Percentiles rank a stretch among this genome's conserved stretches.
Conservation (phyloP, 2,888 invertebrate species). For the Biston stratarius region DNA sequence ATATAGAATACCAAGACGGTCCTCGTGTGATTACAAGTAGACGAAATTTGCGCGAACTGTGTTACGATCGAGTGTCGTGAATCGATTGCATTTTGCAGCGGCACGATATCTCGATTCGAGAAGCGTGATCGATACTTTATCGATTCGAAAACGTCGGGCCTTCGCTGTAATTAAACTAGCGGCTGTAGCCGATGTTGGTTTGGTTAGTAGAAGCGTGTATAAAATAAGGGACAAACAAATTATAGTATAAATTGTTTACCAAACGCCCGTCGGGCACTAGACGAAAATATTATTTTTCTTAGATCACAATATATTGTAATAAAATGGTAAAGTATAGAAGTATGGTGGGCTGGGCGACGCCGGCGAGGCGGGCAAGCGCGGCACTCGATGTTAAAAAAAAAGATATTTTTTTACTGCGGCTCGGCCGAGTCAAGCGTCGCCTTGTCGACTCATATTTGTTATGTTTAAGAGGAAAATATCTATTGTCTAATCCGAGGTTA, state of each 20-base stretch:
- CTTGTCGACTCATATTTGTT: constrained; percentile 75
- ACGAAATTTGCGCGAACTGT: constrained; percentile 42
- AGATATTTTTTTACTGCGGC: constrained; percentile 80
- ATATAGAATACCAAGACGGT: constrained; percentile 57
- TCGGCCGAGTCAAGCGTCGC: constrained; percentile 32
- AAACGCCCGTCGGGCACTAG: constrained; percentile 78
- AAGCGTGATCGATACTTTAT: constrained; percentile 12
- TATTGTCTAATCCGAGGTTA: constrained; percentile 87
- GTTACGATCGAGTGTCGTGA: constrained; percentile 22
- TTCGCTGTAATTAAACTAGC: constrained; percentile 54
- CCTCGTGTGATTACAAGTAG: constrained; percentile 50
- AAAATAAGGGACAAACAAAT: constrained; percentile 80
- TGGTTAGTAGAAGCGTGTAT: constrained; percentile 70
- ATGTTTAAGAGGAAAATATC: constrained; percentile 86
- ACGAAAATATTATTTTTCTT: constrained; percentile 87
- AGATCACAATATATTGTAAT: constrained; percentile 86
- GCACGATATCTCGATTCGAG: neutral
- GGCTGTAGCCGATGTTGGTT: constrained; percentile 57
- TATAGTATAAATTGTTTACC: constrained; percentile 85
- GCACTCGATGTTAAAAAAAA: constrained; percentile 64
- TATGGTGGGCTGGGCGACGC: constrained; percentile 59
- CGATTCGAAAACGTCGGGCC: constrained; percentile 58
- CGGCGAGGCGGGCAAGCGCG: constrained; percentile 46
- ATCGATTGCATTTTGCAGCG: constrained; percentile 3
- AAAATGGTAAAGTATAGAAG: constrained; percentile 78